Conservation (phyloP, 2,888 invertebrate genomes). For the Cactoblastis cactorum region DNA sequence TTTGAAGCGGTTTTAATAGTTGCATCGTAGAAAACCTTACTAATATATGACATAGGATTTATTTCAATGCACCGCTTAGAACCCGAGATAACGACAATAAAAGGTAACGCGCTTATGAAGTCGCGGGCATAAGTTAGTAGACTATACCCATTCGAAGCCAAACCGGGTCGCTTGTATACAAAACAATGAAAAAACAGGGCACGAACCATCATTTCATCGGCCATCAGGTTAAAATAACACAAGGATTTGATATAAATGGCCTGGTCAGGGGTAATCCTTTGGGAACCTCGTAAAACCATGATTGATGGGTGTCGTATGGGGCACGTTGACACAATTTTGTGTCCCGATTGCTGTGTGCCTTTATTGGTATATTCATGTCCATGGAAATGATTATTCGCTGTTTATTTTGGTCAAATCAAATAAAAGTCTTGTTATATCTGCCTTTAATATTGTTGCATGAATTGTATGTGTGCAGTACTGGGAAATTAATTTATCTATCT, state of each 20-base stretch:
- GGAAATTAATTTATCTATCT: too few species aligned
- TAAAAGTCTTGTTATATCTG: not conserved
- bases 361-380: not conserved
- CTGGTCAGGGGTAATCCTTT: not conserved
- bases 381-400: not conserved
- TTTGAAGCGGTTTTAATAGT: too few species aligned
- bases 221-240: not conserved
- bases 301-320: slow-evolving; percentile 7
- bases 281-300: not conserved
- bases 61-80: too few species aligned
- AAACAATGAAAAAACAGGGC: not conserved
- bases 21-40: too few species aligned
- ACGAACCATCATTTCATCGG: not conserved
- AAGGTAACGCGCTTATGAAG: too few species aligned
- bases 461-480: too few species aligned
- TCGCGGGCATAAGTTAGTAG: too few species aligned
- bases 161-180: too few species aligned
- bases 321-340: slow-evolving; percentile 1
- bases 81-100: too few species aligned
- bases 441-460: too few species aligned
- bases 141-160: too few species aligned
- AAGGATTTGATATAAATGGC: not conserved
- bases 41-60: too few species aligned
- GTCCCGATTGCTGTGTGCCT: not conserved
- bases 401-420: not conserved